Conservation (phyloP, 2,888 invertebrate genomes). For the Chrysotoxum bicinctum region DNA sequence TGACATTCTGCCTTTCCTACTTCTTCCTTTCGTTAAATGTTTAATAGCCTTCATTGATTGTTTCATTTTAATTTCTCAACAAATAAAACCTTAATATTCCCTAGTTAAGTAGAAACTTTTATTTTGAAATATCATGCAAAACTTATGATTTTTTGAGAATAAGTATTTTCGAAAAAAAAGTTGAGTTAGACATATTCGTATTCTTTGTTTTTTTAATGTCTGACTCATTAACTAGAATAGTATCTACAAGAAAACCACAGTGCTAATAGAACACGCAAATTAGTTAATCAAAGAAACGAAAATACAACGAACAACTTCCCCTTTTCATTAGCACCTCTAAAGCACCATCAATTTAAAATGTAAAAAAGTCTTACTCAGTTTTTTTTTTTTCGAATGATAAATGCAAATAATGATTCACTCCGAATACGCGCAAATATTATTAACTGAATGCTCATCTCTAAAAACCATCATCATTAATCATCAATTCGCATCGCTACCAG, state of each 20-base stretch:
- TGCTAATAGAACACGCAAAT: constrained; percentile 18
- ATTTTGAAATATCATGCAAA: too few relatives aligned
- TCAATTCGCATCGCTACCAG: constrained; percentile 61
- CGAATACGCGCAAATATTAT: constrained; percentile 50
- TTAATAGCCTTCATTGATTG: too few relatives aligned
- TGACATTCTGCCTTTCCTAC: too few relatives aligned
- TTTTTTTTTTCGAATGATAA: constrained; percentile 43
- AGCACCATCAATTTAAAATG: not conserved
- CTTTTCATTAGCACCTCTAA: constrained; percentile 50
- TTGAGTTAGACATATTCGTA: too few relatives aligned
- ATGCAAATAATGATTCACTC: constrained; percentile 68
- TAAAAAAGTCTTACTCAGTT: constrained; percentile 11
- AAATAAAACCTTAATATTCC: too few relatives aligned
- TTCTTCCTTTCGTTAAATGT: too few relatives aligned
- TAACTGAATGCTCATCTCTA: constrained; percentile 36
- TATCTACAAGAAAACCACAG: not conserved
- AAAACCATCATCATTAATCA: constrained; percentile 73
- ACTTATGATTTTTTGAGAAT: too few relatives aligned
- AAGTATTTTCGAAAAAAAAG: too few relatives aligned
- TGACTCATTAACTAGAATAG: not conserved
- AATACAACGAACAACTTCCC: constrained; percentile 12
- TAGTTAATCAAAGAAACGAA: constrained; percentile 4
- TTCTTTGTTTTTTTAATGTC: not conserved
- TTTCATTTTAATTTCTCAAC: too few relatives aligned
- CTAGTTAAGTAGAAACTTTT: too few relatives aligned